Conservation (phyloP, 2,113 vertebrate species). For the Serilophus lunatus region DNA sequence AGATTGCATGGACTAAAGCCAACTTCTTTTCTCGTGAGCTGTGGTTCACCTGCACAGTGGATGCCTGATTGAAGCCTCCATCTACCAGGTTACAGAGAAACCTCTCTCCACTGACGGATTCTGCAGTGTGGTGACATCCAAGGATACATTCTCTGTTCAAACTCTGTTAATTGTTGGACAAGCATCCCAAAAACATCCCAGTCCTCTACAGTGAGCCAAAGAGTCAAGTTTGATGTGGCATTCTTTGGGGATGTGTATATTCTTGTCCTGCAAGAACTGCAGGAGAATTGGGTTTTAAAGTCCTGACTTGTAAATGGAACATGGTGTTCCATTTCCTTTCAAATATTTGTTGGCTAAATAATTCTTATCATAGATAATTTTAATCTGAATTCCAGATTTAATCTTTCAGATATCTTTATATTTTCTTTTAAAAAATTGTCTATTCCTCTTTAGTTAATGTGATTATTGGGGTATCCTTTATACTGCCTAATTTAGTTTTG, state of each 20-base stretch:
- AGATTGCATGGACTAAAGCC: neutral
- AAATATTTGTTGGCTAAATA: neutral
- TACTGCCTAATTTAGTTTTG: neutral
- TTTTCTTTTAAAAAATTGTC: neutral
- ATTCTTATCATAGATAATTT: neutral
- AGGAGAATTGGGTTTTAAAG: neutral
- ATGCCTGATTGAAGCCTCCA: neutral
- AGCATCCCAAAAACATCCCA: neutral
- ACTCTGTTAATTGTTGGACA: neutral
- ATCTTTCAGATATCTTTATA: neutral
- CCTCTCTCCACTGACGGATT: neutral
- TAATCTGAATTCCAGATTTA: constrained; percentile 17
- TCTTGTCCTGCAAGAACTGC: neutral
- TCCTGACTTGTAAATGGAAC: neutral
- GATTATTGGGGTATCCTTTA: neutral
- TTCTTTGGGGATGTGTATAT: neutral
- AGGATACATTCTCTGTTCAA: neutral
- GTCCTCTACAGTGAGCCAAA: neutral
- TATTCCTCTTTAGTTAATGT: neutral
- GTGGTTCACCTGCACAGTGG: neutral
- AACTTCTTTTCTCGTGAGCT: neutral
- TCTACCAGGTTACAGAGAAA: neutral
- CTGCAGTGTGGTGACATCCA: neutral
- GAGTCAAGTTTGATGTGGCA: neutral
- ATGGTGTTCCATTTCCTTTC: neutral